phyloP scores from a whole-genome alignment of 2,888 invertebrate species.

The Dolomedes plantarius region DNA sequence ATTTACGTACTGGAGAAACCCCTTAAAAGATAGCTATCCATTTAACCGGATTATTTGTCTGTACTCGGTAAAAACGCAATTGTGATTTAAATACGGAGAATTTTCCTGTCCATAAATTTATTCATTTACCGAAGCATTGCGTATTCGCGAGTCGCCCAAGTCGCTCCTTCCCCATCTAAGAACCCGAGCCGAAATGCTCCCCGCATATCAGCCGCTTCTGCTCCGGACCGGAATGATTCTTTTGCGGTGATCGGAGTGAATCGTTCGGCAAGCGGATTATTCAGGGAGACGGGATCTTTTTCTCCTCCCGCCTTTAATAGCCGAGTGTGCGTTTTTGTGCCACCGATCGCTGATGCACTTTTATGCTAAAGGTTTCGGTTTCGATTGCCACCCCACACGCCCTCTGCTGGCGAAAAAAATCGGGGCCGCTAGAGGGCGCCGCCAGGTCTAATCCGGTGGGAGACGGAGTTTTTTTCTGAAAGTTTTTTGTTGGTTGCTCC shows the following conservation, averaged over 20 bases:
- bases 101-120: no score
- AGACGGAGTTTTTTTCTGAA: background rate
- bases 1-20: no score
- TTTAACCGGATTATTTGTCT: no score
- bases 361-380: conserved; percentile 70
- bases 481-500: background rate
- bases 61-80: no score
- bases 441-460: background rate
- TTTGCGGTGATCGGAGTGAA: conserved; percentile 10
- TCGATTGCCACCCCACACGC: conserved; percentile 60
- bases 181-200: no score
- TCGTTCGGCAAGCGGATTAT: conserved; percentile 13
- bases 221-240: background rate
- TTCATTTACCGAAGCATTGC: no score
- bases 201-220: background rate
- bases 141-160: background rate
- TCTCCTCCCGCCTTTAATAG: conserved; percentile 42
- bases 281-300: conserved; percentile 22
- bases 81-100: no score
- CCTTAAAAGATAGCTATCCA: no score
- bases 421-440: conserved; percentile 34
- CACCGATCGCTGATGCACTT: conserved; percentile 54
- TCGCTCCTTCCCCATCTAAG: background rate
- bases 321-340: conserved; percentile 51
- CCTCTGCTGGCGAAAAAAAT: conserved; percentile 58